Evolutionary conservation across 2,888 invertebrate species (phyloP).

Genomic region (Drepanosiphum platanoidis): DNA sequence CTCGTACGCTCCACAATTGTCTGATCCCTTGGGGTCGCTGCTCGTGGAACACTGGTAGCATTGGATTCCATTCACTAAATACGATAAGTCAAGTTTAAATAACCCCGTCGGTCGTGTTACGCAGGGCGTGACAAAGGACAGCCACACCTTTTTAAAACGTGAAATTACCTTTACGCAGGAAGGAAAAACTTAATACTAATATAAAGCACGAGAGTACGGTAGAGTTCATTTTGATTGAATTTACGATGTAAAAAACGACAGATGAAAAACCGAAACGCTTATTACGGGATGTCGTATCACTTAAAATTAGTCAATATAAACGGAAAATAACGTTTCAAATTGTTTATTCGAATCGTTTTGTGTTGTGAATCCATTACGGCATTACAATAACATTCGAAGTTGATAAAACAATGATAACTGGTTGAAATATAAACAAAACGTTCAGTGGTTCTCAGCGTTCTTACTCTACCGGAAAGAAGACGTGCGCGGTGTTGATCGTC

Average conservation of each 20-base stretch:
- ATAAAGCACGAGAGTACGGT: conserved; percentile 21
- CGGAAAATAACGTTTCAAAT: not conserved
- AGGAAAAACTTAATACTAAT: conserved; percentile 47
- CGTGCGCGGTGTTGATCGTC: too few species aligned
- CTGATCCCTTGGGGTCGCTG: conserved; percentile 81
- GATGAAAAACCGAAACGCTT: too few species aligned
- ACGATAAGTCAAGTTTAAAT: not conserved
- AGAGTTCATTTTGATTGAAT: conserved; percentile 11
- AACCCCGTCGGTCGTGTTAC: not conserved
- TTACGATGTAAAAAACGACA: too few species aligned
- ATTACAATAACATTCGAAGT: conserved; percentile 10
- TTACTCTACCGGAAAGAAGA: too few species aligned
- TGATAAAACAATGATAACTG: conserved; percentile 24
- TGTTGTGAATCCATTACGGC: not conserved
- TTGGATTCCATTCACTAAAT: conserved; percentile 66
- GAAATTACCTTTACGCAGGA: conserved; percentile 53
- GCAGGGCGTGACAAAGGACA: conserved; percentile 36
- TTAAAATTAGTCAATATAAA: not conserved
- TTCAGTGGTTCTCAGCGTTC: conserved; percentile 32
- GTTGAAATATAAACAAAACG: conserved; percentile 37
- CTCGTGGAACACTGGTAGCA: conserved; percentile 95
- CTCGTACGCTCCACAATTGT: conserved; percentile 90
- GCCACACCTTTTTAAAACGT: conserved; percentile 55
- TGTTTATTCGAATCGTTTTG: not conserved
- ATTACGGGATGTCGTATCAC: too few species aligned